Base-by-base conservation (phyloP, 1,140 invertebrate species). In the Chrysopa pallens region DNA sequence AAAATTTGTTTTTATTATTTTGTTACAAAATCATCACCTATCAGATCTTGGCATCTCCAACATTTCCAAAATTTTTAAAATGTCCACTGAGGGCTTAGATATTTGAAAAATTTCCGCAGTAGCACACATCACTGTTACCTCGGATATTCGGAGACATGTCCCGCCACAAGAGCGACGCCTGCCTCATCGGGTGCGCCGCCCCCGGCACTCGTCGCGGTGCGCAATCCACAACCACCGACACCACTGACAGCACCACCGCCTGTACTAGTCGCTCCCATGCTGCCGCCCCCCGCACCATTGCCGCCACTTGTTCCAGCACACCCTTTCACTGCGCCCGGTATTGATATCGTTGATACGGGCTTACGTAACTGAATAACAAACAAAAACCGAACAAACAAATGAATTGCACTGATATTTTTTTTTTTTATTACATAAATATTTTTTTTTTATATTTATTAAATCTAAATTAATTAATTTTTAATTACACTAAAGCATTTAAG, bases 261-360 rank as follows among this genome's bases (percentile, higher is more conserved):
- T 67, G 67, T 49, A 44, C 50, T 54, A 45, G 46, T 49, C 44
- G 46, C 57, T 36, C 48, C 53, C 40, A 57, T 55, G 43, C 64
- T 55, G 39, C 56, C 56, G 13, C 60, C 50, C 45, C 43, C 60
- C 53, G 42, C 56, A 50, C 54, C 63, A 58, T 50, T 47, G 38
- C 55, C 63, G 57, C 51, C 50, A 48, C 61, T 58, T 50, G 62
- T 70, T 39, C 69, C 69, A 58, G 72, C 72, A 57, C 72, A 70
- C 76, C 53, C 76, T 72, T 84, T 86, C 80, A 90, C 85, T 62
- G 84, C 84, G 62, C 85, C 86, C 57, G 89, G 86, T 64, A 90
- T 90, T 68, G 89, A 93, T 57, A 92, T 79, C 62, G 90, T 92
- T 63, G 91, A 93, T 62, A 84, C 81, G 67, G 90, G 89, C 75